Conservation (phyloP, 2,113 vertebrate genomes). For the Oenanthe oenanthe region DNA sequence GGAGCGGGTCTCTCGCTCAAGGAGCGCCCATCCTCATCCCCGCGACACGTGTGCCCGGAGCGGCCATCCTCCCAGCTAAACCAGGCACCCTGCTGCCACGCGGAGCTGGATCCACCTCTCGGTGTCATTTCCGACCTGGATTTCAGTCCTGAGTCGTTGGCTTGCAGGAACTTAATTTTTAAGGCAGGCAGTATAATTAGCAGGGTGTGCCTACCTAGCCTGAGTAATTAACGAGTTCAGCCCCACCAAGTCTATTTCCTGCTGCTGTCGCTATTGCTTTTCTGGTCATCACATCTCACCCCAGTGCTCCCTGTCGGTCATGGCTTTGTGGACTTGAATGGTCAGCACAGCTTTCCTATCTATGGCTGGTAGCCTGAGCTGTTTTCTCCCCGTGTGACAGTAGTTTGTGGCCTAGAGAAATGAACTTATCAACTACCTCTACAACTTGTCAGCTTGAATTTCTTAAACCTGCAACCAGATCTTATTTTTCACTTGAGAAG, state of each 20-base stretch:
- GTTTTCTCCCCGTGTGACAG: not conserved
- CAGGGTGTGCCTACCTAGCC: not conserved
- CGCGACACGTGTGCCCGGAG: rapidly evolving
- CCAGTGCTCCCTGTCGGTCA: not conserved
- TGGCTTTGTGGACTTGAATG: not conserved
- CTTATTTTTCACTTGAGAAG: not conserved
- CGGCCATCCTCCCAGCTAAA: not conserved
- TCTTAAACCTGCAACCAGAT: not conserved
- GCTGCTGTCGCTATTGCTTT: not conserved
- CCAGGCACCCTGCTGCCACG: not conserved
- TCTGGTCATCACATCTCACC: not conserved
- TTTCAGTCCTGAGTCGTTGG: not conserved
- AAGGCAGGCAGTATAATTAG: not conserved
- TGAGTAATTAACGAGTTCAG: not conserved
- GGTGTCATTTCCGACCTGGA: not conserved
- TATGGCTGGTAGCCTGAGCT: not conserved
- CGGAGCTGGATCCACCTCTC: not conserved
- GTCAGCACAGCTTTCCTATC: not conserved
- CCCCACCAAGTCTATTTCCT: not conserved
- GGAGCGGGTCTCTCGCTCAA: not conserved
- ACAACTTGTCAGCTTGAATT: not conserved
- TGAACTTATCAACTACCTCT: not conserved
- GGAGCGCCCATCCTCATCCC: not conserved
- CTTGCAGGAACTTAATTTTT: not conserved
- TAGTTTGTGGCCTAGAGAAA: not conserved